phyloP scores from a whole-genome alignment of 2,797 vertebrate species.

The Pangasius sanitwongsei region DNA sequence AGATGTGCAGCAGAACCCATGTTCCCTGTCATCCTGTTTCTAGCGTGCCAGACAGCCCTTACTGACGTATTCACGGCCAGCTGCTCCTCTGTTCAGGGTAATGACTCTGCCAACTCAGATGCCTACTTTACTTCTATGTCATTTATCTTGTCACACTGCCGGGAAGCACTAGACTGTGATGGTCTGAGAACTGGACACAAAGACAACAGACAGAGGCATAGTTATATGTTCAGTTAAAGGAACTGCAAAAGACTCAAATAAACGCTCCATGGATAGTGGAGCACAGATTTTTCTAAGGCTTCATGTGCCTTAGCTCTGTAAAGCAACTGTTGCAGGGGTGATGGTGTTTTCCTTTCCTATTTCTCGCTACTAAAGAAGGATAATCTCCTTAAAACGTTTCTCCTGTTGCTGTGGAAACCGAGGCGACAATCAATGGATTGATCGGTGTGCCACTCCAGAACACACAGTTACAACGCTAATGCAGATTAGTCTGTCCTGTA shows the following conservation, averaged over 20 bases:
- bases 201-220: constrained; percentile 64
- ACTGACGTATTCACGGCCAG: constrained; percentile 71
- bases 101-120: constrained; percentile 51
- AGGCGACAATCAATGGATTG: constrained; percentile 54
- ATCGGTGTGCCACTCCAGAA: constrained; percentile 39
- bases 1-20: constrained; percentile 73
- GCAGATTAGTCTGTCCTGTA: constrained; percentile 15
- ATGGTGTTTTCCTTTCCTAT: constrained; percentile 47
- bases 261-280: neutral
- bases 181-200: constrained; percentile 70
- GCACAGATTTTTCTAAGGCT: constrained; percentile 29
- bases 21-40: constrained; percentile 65
- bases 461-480: constrained; percentile 38
- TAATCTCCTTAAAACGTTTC: constrained; percentile 44
- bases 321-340: constrained; percentile 30
- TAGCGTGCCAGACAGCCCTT: constrained; percentile 47
- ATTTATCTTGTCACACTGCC: constrained; percentile 60
- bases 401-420: constrained; percentile 58
- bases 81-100: constrained; percentile 67
- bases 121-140: constrained; percentile 52
- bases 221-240: constrained; percentile 60
- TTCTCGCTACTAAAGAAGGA: constrained; percentile 25
- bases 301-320: constrained; percentile 10
- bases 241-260: constrained; percentile 51
- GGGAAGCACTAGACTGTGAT: constrained; percentile 70